Base-by-base conservation (phyloP, 2,888 invertebrate species). In the Conomelus anceps region DNA sequence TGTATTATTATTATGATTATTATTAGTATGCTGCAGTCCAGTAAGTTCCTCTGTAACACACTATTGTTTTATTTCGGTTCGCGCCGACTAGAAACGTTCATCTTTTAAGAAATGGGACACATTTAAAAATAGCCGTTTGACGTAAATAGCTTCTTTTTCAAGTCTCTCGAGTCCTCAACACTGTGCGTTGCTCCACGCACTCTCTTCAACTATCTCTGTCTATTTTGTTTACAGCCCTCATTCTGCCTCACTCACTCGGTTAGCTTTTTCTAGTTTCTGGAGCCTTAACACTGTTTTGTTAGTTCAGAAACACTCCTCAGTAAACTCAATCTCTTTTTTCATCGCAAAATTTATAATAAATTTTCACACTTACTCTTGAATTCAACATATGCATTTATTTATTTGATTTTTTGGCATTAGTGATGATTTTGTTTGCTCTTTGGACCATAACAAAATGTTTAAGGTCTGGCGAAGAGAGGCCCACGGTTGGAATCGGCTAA, bases 61-160 rank as follows among this genome's bases (percentile, higher is more conserved):
- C 63, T n/a, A 63, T 63, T 63, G 63, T 63, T 63, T 63, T 63
- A 63, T 63, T 63, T 63, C 63, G 63, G 63, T 63, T 63, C 63
- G 20, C 63, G 63, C 7, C 63, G 26, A 26, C 6, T 7, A 63
- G 63, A 63, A n/a, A 63, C 63, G 63, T 63, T 63, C 86, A 86
- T 86, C 86, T 86, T 86, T 86, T 26, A 86, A 86, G 86, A 86
- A 26, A 26, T 86, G 86, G 86, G 86, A 86, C 86, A 86, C 26
- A 86, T 86, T 86, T 86, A 86, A 24, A 86, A 86, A 86, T 86
- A 86, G 86, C 24, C 24, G 23, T 26, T 86, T 86, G 86, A 86
- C 86, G 86, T 86, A 86, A 86, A 63, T 63, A 86, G 86, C 29
- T 26, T 86, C 86, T 86, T 86, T 86, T 86, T 24, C 26, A 86